Percentiles rank a stretch among this genome's conserved stretches.
These are phyloP conservation scores for Stegodyphus dumicola DNA, from an alignment of 1,140 invertebrate genomes.

Conservation along the genomic window DNA sequence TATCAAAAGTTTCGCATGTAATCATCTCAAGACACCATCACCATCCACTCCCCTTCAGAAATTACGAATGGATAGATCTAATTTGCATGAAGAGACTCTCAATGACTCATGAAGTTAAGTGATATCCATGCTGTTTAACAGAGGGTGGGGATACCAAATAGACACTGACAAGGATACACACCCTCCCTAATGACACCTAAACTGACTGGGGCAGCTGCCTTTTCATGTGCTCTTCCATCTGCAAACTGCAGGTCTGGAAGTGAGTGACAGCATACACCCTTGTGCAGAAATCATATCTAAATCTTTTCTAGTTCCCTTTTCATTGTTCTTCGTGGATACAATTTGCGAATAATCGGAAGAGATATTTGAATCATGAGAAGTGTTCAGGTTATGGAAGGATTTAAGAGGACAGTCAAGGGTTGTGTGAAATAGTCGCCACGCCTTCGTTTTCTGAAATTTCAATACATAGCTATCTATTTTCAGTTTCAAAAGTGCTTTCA, in stretches of 20 bases:
- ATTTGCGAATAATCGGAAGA: too few relatives aligned
- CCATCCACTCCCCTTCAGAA: not conserved
- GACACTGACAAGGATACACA: conserved; percentile 41
- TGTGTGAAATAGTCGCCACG: too few relatives aligned
- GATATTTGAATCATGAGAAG: too few relatives aligned
- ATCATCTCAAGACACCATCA: not conserved
- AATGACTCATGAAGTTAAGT: conserved; percentile 31
- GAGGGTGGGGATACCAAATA: conserved; percentile 36
- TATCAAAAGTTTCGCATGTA: too few relatives aligned
- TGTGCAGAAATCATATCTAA: conserved; percentile 7
- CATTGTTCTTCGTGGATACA: too few relatives aligned
- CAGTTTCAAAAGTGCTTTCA: too few relatives aligned
- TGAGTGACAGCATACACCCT: conserved; percentile 34
- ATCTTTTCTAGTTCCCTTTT: not conserved
- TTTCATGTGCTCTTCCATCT: conserved; percentile 20
- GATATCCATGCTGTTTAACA: conserved; percentile 33
- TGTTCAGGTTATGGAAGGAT: too few relatives aligned
- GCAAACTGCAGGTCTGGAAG: not conserved
- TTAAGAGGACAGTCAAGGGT: too few relatives aligned
- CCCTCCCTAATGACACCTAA: conserved; percentile 40
- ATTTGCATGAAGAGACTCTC: conserved; percentile 10
- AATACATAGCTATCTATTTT: too few relatives aligned
- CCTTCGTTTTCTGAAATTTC: too few relatives aligned
- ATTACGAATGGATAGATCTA: not conserved
- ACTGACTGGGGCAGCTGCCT: conserved; percentile 4